Conservation (phyloP, 2,888 invertebrate genomes). For the Darwinula stevensoni region DNA sequence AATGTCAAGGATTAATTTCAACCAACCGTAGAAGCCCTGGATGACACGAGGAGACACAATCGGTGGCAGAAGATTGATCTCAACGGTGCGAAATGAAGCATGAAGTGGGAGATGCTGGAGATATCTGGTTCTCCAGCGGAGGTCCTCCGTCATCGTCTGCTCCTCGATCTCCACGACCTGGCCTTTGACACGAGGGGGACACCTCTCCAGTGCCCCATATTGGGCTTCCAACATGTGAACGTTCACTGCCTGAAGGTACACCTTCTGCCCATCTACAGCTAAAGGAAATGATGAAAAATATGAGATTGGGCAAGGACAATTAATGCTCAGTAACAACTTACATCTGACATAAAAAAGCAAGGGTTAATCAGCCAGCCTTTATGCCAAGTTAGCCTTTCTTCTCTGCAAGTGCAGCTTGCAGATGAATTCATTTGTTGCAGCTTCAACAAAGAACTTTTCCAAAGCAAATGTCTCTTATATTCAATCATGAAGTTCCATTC, state of each 20-base stretch:
- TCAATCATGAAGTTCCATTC: too few species aligned
- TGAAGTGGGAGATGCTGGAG: slow-evolving; percentile 64
- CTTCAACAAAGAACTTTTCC: too few species aligned
- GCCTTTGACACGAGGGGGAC: slow-evolving; percentile 39
- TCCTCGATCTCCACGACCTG: slow-evolving; percentile 61
- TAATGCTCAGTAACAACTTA: slow-evolving; percentile 15
- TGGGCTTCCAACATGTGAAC: slow-evolving; percentile 58
- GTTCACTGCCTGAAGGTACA: slow-evolving; percentile 69
- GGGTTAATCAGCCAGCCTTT: too few species aligned
- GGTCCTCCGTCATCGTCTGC: slow-evolving; percentile 50
- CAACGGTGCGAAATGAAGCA: slow-evolving; percentile 66
- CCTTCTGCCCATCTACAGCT: slow-evolving; percentile 71
- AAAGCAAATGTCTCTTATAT: too few species aligned
- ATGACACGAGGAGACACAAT: slow-evolving; percentile 34
- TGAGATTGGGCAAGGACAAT: not conserved
- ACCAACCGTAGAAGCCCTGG: slow-evolving; percentile 32
- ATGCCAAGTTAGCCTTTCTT: too few species aligned
- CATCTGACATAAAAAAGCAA: too few species aligned
- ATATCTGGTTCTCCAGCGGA: slow-evolving; percentile 40
- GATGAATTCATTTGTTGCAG: too few species aligned
- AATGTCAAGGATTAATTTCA: too few species aligned
- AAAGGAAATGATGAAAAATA: slow-evolving; percentile 19
- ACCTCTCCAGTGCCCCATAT: slow-evolving; percentile 47
- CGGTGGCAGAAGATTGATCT: slow-evolving; percentile 45
- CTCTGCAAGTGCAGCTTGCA: too few species aligned